These are phyloP conservation scores for Periophthalmodon schlosseri DNA, from an alignment of 2,113 vertebrate species.

Conservation along the genomic window DNA sequence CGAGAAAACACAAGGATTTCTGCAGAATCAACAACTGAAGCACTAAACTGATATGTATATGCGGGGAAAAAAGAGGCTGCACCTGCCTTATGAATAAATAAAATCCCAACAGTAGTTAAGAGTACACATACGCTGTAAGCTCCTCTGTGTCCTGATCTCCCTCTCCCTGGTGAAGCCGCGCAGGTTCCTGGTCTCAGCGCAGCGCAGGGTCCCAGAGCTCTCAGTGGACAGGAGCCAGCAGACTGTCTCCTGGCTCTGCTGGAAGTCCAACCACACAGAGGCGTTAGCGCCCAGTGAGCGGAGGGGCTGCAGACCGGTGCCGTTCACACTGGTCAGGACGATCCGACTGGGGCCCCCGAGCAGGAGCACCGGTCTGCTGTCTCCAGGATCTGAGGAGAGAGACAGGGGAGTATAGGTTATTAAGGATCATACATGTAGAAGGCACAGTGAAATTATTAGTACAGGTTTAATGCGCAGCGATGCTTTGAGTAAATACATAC, in stretches of 20 bases:
- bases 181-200: constrained; percentile 79
- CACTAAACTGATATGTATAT: too few species aligned
- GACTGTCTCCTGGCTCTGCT: constrained; percentile 82
- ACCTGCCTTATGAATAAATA: background rate
- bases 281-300: constrained; percentile 79
- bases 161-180: constrained; percentile 80
- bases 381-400: constrained; percentile 80
- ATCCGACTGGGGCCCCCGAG: constrained; percentile 83
- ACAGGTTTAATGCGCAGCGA: too few species aligned
- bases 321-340: constrained; percentile 84
- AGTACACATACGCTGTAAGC: constrained; percentile 86
- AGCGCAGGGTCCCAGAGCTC: constrained; percentile 85
- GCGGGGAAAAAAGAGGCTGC: too few species aligned
- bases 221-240: constrained; percentile 90
- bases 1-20: too few species aligned
- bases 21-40: too few species aligned
- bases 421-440: too few species aligned
- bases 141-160: constrained; percentile 80
- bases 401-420: background rate
- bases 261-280: constrained; percentile 85
- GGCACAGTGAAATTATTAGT: too few species aligned
- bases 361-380: constrained; percentile 85
- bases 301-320: constrained; percentile 78
- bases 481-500: too few species aligned
- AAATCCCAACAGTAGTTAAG: background rate